Conservation (phyloP, 2,113 vertebrate species). For the Odocoileus virginianus region DNA sequence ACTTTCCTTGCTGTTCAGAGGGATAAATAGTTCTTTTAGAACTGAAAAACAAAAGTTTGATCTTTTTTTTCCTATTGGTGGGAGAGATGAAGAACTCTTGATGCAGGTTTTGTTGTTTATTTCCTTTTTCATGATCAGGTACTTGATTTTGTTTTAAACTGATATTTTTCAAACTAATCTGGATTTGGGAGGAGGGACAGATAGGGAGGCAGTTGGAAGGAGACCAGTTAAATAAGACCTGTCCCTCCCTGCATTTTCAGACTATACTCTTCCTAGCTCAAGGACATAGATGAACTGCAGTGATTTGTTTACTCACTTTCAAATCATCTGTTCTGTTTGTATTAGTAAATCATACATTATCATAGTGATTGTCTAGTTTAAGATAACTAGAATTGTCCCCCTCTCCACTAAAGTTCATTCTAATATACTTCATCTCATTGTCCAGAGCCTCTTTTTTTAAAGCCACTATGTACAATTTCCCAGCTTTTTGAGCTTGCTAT, state of each 20-base stretch:
- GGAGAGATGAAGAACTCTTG: not conserved
- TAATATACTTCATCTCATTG: not conserved
- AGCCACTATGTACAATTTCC: not conserved
- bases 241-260: not conserved
- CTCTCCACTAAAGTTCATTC: not conserved
- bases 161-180: not conserved
- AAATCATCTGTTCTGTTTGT: not conserved
- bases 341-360: not conserved
- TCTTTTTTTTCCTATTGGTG: not conserved
- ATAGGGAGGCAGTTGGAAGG: not conserved
- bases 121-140: not conserved
- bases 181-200: not conserved
- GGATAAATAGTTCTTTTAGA: not conserved
- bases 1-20: not conserved
- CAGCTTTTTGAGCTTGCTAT: not conserved
- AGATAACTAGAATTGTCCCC: not conserved
- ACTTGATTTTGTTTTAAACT: not conserved
- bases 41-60: not conserved
- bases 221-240: not conserved
- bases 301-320: not conserved
- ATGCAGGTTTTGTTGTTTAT: not conserved
- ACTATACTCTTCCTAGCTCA: not conserved
- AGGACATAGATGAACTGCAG: not conserved
- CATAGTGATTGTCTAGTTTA: not conserved
- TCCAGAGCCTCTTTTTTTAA: not conserved